These are phyloP conservation scores for Drosophila paulistorum DNA, from an alignment of 1,140 invertebrate species.

Conservation along the genomic window DNA sequence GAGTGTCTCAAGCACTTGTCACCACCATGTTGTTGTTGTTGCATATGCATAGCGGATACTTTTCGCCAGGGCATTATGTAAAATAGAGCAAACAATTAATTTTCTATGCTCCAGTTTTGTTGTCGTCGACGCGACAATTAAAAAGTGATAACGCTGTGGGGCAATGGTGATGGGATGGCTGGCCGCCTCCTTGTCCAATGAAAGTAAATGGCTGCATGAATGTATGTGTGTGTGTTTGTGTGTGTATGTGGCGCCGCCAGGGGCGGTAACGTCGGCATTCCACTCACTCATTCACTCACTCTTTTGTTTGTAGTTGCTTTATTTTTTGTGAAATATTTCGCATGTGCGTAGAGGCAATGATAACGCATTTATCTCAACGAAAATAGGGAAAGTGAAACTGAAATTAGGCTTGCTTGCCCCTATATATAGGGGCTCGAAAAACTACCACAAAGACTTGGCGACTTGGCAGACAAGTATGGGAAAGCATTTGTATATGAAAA, in stretches of 20 bases:
- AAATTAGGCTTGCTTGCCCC: constrained; percentile 33
- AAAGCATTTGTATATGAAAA: too few species aligned
- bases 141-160: constrained; percentile 51
- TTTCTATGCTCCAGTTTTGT: constrained; percentile 80
- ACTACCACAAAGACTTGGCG: too few species aligned
- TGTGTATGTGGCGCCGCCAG: constrained; percentile 31
- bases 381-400: constrained; percentile 58
- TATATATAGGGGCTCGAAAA: not conserved
- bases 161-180: not conserved
- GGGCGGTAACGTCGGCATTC: constrained; percentile 52
- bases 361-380: constrained; percentile 53
- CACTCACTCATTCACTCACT: constrained; percentile 54
- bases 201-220: constrained; percentile 74
- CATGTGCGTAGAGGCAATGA: constrained; percentile 64
- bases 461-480: too few species aligned
- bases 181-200: constrained; percentile 50
- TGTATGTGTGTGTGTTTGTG: not conserved
- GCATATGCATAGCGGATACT: constrained; percentile 3
- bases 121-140: constrained; percentile 56
- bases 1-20: constrained; percentile 23
- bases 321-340: constrained; percentile 60
- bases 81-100: constrained; percentile 79
- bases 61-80: constrained; percentile 68
- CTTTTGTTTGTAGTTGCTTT: constrained; percentile 26
- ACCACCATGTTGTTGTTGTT: not conserved